Conservation (phyloP, 2,888 invertebrate genomes). For the Pollenia griseotomentosa region DNA sequence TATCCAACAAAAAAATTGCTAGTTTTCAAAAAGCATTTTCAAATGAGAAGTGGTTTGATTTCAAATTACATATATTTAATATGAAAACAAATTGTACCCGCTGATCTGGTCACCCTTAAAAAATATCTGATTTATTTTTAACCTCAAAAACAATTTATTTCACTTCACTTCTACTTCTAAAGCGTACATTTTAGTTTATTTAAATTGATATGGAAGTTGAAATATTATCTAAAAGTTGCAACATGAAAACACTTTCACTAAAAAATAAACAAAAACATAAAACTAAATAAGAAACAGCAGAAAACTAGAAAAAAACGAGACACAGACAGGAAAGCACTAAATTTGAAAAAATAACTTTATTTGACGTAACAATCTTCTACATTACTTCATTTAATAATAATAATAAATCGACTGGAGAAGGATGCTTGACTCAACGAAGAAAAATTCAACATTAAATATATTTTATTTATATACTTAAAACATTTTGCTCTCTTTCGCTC, state of each 20-base stretch:
- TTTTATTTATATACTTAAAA: constrained; percentile 52
- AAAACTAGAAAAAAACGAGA: constrained; percentile 1
- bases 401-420: constrained; percentile 27
- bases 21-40: no score
- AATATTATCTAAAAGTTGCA: constrained; percentile 30
- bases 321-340: constrained; percentile 10
- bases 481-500: constrained; percentile 5
- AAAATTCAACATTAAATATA: constrained; percentile 9
- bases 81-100: no score
- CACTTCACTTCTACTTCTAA: neutral
- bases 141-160: no score
- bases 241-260: neutral
- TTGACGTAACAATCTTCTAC: constrained; percentile 28
- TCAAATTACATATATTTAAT: no score
- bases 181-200: neutral
- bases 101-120: no score
- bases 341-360: constrained; percentile 44
- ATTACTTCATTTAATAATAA: no score
- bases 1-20: no score
- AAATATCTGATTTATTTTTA: no score
- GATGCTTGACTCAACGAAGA: constrained; percentile 14
- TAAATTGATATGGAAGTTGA: constrained; percentile 42
- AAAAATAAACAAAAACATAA: constrained; percentile 1
- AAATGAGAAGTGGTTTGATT: no score
- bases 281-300: neutral